Conservation (phyloP, 2,113 vertebrate species). For the Ciconia stormi region DNA sequence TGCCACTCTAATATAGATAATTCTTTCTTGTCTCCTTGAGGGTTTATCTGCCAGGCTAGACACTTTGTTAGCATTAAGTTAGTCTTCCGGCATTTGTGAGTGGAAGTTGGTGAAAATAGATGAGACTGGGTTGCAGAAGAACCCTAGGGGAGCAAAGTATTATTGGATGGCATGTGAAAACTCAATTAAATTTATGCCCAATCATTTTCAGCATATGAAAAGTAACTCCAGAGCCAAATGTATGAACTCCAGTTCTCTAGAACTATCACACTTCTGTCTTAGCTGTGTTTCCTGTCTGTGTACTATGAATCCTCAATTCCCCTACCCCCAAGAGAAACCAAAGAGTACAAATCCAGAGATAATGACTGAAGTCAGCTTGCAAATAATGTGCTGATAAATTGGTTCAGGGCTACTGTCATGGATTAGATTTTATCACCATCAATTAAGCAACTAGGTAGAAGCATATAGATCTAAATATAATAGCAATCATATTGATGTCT, state of each 20-base stretch:
- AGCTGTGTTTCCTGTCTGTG: neutral
- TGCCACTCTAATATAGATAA: constrained; percentile 67
- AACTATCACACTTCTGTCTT: neutral
- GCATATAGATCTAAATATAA: neutral
- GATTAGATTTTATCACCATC: neutral
- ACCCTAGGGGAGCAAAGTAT: constrained; percentile 44
- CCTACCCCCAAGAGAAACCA: neutral
- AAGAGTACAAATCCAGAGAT: neutral
- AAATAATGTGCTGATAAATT: neutral
- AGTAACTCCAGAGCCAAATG: neutral
- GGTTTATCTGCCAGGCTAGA: constrained; percentile 69
- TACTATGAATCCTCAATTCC: neutral
- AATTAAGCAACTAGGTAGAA: neutral
- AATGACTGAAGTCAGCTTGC: neutral
- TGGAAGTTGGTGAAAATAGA: constrained; percentile 70
- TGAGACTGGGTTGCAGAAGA: constrained; percentile 52
- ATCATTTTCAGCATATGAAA: constrained; percentile 19
- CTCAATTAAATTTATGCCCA: constrained; percentile 50
- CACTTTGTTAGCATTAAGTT: constrained; percentile 67
- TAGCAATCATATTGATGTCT: neutral
- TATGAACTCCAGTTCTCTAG: neutral
- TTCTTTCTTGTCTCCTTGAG: constrained; percentile 62
- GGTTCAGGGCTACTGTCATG: neutral
- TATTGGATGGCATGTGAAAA: constrained; percentile 55
- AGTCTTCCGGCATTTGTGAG: constrained; percentile 57